These are phyloP conservation scores for Alouatta palliata DNA, from an alignment of 2,113 vertebrate species.

Conservation along the genomic window DNA sequence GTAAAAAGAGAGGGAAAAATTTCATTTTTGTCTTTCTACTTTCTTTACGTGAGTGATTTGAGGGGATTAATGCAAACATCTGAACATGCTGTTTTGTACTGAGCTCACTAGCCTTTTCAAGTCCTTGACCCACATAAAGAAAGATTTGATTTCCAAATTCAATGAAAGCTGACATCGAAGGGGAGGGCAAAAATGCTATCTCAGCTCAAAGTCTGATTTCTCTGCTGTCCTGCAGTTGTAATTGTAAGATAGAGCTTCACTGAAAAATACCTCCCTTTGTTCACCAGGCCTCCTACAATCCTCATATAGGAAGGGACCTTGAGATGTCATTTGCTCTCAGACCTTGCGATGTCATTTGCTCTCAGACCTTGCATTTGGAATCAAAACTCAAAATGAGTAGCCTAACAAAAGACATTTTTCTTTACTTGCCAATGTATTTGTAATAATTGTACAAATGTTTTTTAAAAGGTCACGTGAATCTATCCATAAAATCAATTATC, in stretches of 20 bases:
- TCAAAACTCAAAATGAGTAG: neutral
- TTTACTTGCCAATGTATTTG: neutral
- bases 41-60: conserved; percentile 30
- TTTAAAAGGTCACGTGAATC: neutral
- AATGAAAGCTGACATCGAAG: conserved; percentile 48
- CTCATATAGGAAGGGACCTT: neutral
- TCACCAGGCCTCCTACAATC: neutral
- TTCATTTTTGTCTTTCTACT: neutral
- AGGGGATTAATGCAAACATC: conserved; percentile 20
- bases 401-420: neutral
- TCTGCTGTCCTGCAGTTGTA: conserved; percentile 37
- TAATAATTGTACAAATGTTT: neutral
- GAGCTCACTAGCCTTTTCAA: conserved; percentile 41
- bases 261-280: neutral
- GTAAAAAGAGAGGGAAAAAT: neutral
- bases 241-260: conserved; percentile 25
- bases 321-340: neutral
- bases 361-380: neutral
- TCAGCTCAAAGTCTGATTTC: conserved; percentile 62
- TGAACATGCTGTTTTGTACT: conserved; percentile 49
- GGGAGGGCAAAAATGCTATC: conserved; percentile 29
- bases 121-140: conserved; percentile 73
- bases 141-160: conserved; percentile 73
- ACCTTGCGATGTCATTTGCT: neutral
- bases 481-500: neutral